Evolutionary conservation across 2,797 vertebrate species (phyloP).

Genomic region (Gallinago solitaria): DNA sequence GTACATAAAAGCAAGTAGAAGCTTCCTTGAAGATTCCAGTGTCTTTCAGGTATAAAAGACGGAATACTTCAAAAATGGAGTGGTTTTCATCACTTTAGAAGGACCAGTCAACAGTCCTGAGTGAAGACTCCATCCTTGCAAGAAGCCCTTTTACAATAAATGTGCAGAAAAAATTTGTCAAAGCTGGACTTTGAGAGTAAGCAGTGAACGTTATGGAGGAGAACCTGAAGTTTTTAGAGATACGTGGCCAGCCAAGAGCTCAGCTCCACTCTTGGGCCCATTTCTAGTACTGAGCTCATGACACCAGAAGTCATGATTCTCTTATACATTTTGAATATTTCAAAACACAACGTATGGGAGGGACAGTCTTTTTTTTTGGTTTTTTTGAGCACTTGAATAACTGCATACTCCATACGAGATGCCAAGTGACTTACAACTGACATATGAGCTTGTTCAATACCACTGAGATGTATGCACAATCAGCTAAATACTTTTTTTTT

Average conservation of each 20-base stretch:
- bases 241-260: not conserved
- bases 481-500: not conserved
- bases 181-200: not conserved
- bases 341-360: not conserved
- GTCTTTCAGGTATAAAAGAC: not conserved
- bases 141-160: not conserved
- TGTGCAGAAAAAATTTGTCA: not conserved
- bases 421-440: not conserved
- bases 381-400: not conserved
- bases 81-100: not conserved
- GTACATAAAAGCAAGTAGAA: not conserved
- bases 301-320: not conserved
- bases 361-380: not conserved
- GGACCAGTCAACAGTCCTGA: not conserved
- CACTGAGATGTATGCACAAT: not conserved
- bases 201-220: not conserved
- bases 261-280: not conserved
- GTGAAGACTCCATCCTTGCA: not conserved
- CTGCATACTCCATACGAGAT: not conserved
- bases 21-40: not conserved
- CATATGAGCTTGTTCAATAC: not conserved
- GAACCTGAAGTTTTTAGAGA: not conserved
- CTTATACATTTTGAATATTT: not conserved
- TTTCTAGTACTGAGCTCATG: not conserved
- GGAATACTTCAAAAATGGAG: not conserved